Evolutionary conservation across 2,113 vertebrate species (phyloP).

Genomic region (Bungarus multicinctus): DNA sequence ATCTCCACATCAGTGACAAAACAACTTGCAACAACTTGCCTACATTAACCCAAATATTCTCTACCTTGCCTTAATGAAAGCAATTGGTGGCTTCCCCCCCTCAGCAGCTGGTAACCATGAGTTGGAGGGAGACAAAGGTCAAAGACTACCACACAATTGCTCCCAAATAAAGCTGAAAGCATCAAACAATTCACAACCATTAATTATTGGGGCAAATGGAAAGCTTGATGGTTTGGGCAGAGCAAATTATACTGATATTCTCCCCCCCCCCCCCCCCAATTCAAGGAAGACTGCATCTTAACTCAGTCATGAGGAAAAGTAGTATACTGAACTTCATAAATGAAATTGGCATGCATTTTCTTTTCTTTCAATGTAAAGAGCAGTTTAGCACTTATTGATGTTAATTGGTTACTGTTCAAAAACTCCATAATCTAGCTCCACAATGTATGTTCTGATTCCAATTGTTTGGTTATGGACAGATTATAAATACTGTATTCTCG

Average conservation of each 20-base stretch:
- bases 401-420: neutral
- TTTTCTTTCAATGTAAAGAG: neutral
- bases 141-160: neutral
- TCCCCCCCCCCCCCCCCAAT: rapidly evolving
- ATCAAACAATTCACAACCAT: neutral
- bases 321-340: neutral
- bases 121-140: neutral
- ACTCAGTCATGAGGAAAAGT: neutral
- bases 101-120: neutral
- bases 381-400: neutral
- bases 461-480: neutral
- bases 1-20: neutral
- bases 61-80: neutral
- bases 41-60: neutral
- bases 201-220: neutral
- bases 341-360: neutral
- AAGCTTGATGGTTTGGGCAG: neutral
- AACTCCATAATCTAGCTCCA: neutral
- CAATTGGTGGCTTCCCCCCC: rapidly evolving
- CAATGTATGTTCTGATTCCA: neutral
- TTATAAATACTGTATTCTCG: neutral
- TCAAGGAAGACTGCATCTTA: neutral
- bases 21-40: neutral
- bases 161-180: neutral
- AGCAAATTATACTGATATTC: neutral